Evolutionary conservation across 2,113 vertebrate genomes (phyloP), one percentile per base, ranked within the genome.

Genomic region (Menidia beryllina): DNA sequence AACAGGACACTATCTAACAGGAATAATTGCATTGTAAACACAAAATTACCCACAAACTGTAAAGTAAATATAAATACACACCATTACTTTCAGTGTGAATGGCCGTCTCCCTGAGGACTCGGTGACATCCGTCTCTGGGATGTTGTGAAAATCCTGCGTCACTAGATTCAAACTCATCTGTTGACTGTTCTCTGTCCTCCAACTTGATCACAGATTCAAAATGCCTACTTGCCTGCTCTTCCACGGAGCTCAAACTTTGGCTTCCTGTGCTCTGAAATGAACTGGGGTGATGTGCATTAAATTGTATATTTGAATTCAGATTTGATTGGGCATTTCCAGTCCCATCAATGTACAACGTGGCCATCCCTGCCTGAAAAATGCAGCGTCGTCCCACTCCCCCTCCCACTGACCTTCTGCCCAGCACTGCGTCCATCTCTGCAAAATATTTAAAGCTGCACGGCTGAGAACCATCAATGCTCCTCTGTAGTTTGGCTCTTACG

Each of bases 361-460:
- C 24, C 25, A 41, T 27, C 27, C 9, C 11, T 2, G 69, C 79
- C 0, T 36, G 53, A 10, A 82, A 77, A 24, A 65, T 48, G 3
- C 77, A 59, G 20, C 15, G 47, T 2, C 41, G 7, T 0, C 19
- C 66, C 2, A 14, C 61, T 0, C n/a, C 79, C 11, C 14, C 47
- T 12, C 13, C 36, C 1, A 7, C 52, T 2, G 81, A 27, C 50
- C 82, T 38, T 10, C 84, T 58, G 0, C 85, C 83, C 68, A 91
- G 27, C 51, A 89, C 84, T 0, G 80, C 86, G 4, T 91, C 89
- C 87, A 91, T 89, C 57, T 91, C 86, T 0, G 77, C 60, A n/a
- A 88, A 91, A 50, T 91, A 91, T 21, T 81, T 79, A 21, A 91
- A 91, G 1, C 51, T 73, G 74, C 84, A 84, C 0, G 72, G 75